Evolutionary conservation across 2,797 vertebrate genomes (phyloP), one percentile per base, ranked within the genome.

Genomic region (Alcedo atthis): DNA sequence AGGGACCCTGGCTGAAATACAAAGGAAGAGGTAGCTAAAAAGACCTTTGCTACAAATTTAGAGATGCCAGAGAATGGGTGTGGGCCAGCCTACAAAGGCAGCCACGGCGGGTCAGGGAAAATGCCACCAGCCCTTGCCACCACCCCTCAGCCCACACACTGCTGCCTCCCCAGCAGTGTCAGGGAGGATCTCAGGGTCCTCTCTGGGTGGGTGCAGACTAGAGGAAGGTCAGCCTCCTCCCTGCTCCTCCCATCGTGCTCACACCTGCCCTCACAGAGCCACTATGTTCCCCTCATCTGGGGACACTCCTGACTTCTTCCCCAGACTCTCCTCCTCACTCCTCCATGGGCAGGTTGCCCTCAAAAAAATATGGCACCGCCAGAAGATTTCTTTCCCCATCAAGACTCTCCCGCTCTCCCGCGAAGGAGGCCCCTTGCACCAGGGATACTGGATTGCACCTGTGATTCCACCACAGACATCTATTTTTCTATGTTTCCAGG

Each of bases 1-100:
- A 69, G 42, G 58, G 57, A 88, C 68, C 40, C 59, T 66, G 88
- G 69, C 35, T 91, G 55, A 92, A 96, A 90, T 68, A 90, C 46
- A 93, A 90, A 93, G 76, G 66, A 92, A 64, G 53, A 91, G 40
- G 49, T 48, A 80, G 54, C 57, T 49, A 70, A 71, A 57, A 80
- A 63, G 75, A 90, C 62, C 48, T 67, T 74, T 59, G 57, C 68
- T 67, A 87, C 49, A 80, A 81, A 93, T 80, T 59, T 46, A 74
- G 51, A 78, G 43, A 58, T 0, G 1, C 4, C 12, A 16, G 67
- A 88, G 62, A 66, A 68, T 1, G 57, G 20, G 37, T 32, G 62
- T 26, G 63, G 61, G 62, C 51, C 70, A 73, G 55, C 16, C 46
- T n/a, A 35, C 0, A 0, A 26, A 73, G 59, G 51, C 70, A 86